Base-by-base conservation (phyloP, 2,888 invertebrate species). In the Eristalis arbustorum region DNA sequence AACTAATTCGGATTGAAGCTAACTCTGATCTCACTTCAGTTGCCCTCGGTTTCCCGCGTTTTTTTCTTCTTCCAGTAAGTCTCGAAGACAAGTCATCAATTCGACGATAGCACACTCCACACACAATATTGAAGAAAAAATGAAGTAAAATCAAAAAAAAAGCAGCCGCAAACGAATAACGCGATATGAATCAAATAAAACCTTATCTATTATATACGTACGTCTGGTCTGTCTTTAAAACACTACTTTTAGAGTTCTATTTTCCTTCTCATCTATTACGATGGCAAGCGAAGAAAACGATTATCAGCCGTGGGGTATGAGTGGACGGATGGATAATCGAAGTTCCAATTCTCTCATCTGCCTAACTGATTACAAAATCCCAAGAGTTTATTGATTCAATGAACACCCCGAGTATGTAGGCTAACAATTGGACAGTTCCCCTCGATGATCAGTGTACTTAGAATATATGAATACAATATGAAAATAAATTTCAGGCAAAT, bases 151-250 rank as follows among this genome's bases (percentile, higher is more conserved):
- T n/a, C 1, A 49, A 18, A 1, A 2, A 13, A 56, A 56, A 56
- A 56, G 22, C 31, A 34, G 49, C 56, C 25, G 57, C 25, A 34
- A 6, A 31, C 18, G 13, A 18, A 57, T 3, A 71, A 40, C 11
- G n/a, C 22, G 62, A 72, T 31, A 49, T 42, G 31, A 62, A 42
- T 42, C 8, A 34, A 69, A 42, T 62, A 31, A 72, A 49, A 28
- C 64, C 73, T 64, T 64, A 73, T 73, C 64, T 73, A 42, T 72
- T 62, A 31, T 59, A 63, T n/a, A 72, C 18, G 56, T n/a, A 62
- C 25, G 18, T 62, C 40, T 40, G 31, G 40, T 37, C 11, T 71
- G 49, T 28, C 18, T 42, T 42, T 49, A 72, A 28, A 62, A 42
- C 23, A 28, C 40, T 13, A 14, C 59, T 23, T 59, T 62, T 31